phyloP scores from a whole-genome alignment of 35 echinoderm and acorn worm species.

The Eucidaris tribuloides region DNA sequence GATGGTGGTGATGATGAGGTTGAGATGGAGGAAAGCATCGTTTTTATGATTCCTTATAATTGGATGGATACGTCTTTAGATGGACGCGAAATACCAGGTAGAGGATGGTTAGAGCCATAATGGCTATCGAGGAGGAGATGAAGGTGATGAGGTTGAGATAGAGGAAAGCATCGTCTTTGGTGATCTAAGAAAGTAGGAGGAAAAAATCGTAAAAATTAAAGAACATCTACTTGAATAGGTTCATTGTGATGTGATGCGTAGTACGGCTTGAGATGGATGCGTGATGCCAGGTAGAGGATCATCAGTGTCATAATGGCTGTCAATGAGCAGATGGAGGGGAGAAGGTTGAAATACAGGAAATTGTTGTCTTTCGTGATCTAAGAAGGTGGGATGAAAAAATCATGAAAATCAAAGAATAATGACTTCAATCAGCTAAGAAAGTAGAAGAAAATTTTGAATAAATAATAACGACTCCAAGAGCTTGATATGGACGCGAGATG shows the following conservation, averaged over 20 bases:
- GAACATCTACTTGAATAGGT: not conserved
- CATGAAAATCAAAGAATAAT: no score
- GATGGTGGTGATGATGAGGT: no score
- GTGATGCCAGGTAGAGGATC: slow-evolving; percentile 43
- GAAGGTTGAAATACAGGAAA: slow-evolving; percentile 44
- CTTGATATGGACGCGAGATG: no score
- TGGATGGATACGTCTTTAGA: slow-evolving; percentile 30
- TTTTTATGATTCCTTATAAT: no score
- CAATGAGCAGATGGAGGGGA: slow-evolving; percentile 13
- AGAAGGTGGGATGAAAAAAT: not conserved
- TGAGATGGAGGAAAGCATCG: no score
- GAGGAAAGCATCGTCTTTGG: slow-evolving; percentile 40
- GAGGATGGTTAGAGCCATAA: slow-evolving; percentile 28
- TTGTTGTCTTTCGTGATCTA: slow-evolving; percentile 32
- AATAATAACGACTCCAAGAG: no score
- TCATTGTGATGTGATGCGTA: not conserved
- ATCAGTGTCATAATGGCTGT: slow-evolving; percentile 31
- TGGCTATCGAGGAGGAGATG: slow-evolving; percentile 22
- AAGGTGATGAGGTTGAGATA: slow-evolving; percentile 43
- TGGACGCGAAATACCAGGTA: slow-evolving; percentile 31
- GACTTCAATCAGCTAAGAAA: no score
- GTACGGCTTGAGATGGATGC: slow-evolving; percentile 18
- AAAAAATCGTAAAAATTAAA: not conserved
- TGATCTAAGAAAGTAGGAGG: slow-evolving; percentile 22
- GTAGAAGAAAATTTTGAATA: no score